phyloP scores from a whole-genome alignment of 2,888 invertebrate genomes.

The Liodrosophila aerea region DNA sequence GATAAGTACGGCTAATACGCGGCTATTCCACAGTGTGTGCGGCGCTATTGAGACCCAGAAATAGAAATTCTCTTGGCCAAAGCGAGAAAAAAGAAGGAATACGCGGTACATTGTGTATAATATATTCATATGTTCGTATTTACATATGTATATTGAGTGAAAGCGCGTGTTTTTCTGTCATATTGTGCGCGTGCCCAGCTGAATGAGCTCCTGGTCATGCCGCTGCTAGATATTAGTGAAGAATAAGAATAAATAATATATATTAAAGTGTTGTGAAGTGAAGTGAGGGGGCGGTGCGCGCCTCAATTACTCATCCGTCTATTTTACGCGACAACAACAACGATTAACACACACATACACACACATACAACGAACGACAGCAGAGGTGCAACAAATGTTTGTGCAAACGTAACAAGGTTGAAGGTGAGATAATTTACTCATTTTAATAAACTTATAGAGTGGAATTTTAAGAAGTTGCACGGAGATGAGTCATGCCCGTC shows the following conservation, averaged over 20 bases:
- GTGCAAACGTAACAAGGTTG: constrained; percentile 46
- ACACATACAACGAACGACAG: constrained; percentile 39
- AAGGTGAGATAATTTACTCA: constrained; percentile 42
- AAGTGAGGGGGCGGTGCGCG: constrained; percentile 12
- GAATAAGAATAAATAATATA: constrained; percentile 7
- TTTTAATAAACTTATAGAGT: too few species aligned
- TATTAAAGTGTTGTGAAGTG: neutral
- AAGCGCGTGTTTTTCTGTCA: constrained; percentile 55
- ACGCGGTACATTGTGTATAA: constrained; percentile 12
- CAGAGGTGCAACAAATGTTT: constrained; percentile 69
- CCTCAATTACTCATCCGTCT: constrained; percentile 66
- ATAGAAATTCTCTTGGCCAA: constrained; percentile 57
- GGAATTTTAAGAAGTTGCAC: too few species aligned
- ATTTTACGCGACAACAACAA: constrained; percentile 45
- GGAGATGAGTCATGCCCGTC: constrained; percentile 46
- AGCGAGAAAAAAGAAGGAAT: constrained; percentile 33
- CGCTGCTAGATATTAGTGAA: constrained; percentile 35
- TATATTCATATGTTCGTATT: constrained; percentile 27
- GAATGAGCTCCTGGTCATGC: constrained; percentile 32
- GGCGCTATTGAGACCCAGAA: constrained; percentile 43
- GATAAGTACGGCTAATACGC: too few species aligned
- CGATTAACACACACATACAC: constrained; percentile 10
- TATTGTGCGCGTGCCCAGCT: constrained; percentile 52
- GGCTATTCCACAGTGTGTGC: constrained; percentile 25
- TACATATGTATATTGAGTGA: constrained; percentile 43